Evolutionary conservation across 2,797 vertebrate genomes (phyloP).

Genomic region (Taenioides sp.): DNA sequence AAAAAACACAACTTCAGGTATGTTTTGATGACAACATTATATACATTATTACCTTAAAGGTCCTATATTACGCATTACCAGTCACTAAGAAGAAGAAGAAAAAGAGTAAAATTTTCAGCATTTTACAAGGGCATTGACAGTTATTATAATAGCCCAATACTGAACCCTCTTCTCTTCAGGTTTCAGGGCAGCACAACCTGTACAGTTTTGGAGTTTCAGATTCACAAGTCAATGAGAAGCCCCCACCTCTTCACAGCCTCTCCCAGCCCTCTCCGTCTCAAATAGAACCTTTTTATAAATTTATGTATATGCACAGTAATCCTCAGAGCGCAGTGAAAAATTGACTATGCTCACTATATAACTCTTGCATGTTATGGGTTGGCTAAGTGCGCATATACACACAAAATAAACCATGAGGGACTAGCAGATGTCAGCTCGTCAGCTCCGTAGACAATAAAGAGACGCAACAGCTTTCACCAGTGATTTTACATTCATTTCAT

Average conservation of each 20-base stretch:
- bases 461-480: conserved; percentile 55
- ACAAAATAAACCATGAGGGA: conserved; percentile 36
- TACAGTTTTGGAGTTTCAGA: conserved; percentile 37
- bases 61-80: too few relatives aligned
- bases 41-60: too few relatives aligned
- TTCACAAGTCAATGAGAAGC: conserved; percentile 47
- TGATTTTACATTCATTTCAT: conserved; percentile 74
- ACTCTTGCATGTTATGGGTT: conserved; percentile 21
- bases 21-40: too few relatives aligned
- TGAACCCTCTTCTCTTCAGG: conserved; percentile 15
- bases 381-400: conserved; percentile 28
- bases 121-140: neutral
- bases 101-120: too few relatives aligned
- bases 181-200: conserved; percentile 49
- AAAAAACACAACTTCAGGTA: too few relatives aligned
- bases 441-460: conserved; percentile 60
- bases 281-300: conserved; percentile 42
- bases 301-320: conserved; percentile 32
- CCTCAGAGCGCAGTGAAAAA: conserved; percentile 35
- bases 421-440: conserved; percentile 55
- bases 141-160: conserved; percentile 15
- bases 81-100: too few relatives aligned
- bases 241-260: conserved; percentile 49
- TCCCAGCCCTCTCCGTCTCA: conserved; percentile 38
- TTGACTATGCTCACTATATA: conserved; percentile 28